These are phyloP conservation scores for Troilus luridus DNA, from an alignment of 2,888 invertebrate genomes.

Conservation along the genomic window DNA sequence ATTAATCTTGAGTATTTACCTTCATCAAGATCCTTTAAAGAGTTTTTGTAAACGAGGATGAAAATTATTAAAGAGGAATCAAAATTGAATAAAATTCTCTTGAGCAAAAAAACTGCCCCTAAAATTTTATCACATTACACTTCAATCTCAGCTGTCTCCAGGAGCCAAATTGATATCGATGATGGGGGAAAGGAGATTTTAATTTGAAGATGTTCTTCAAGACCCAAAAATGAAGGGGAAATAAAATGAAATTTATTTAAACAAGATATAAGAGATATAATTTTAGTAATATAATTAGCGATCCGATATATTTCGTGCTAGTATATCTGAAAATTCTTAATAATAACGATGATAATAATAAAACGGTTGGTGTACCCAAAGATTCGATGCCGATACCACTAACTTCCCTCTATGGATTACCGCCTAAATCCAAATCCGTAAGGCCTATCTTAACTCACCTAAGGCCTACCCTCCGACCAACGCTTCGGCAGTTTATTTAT, in stretches of 20 bases:
- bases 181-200: not conserved
- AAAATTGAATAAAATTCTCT: constrained; percentile 1
- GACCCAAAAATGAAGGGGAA: not conserved
- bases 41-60: not conserved
- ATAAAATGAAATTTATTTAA: not conserved
- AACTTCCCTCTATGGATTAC: no score
- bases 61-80: not conserved
- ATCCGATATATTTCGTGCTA: not conserved
- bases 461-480: no score
- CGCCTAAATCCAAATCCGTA: no score
- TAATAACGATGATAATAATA: no score
- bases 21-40: not conserved
- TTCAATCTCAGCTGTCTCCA: constrained; percentile 22
- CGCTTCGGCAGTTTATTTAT: no score
- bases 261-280: not conserved
- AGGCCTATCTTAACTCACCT: no score
- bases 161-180: not conserved
- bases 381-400: no score
- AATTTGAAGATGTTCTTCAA: not conserved
- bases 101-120: not conserved
- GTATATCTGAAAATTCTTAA: no score
- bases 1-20: not conserved
- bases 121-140: constrained; percentile 4
- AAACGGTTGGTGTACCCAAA: no score
- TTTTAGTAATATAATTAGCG: no score